Percentiles rank a stretch among this genome's conserved stretches.
phyloP scores from a whole-genome alignment of 2,888 invertebrate species.

The Nemapogon koenigi region DNA sequence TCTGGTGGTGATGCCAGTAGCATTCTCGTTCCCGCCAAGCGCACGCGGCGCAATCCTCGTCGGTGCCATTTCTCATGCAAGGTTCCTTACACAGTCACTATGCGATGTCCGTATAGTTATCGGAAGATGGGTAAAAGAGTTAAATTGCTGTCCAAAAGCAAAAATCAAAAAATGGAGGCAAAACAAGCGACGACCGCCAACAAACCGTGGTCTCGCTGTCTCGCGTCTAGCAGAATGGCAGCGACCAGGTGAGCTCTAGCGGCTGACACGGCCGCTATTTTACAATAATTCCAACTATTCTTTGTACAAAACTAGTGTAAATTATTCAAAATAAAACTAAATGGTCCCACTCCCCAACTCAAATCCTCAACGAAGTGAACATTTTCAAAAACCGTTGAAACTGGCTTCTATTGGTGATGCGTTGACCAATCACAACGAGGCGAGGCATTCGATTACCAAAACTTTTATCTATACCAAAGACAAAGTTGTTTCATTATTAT shows the following conservation, averaged over 20 bases:
- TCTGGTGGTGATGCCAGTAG: slow-evolving; percentile 66
- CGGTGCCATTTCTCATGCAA: slow-evolving; percentile 68
- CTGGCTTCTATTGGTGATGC: slow-evolving; percentile 37
- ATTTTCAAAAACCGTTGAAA: slow-evolving; percentile 54
- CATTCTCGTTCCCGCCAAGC: slow-evolving; percentile 52
- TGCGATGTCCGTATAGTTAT: too few species aligned
- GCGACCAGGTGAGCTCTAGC: too few species aligned
- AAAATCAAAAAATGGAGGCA: slow-evolving; percentile 59
- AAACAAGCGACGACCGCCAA: slow-evolving; percentile 43
- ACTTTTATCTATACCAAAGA: too few species aligned
- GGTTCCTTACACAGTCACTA: too few species aligned
- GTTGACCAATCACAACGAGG: slow-evolving; percentile 37
- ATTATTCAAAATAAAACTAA: slow-evolving; percentile 7
- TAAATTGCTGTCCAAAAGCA: too few species aligned
- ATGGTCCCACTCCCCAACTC: slow-evolving; percentile 28
- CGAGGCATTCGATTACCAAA: too few species aligned
- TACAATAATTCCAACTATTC: slow-evolving; percentile 22
- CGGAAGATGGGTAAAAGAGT: too few species aligned
- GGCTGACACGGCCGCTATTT: slow-evolving; percentile 44
- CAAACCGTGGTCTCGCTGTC: too few species aligned
- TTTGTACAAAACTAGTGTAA: slow-evolving; percentile 6
- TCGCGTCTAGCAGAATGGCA: too few species aligned
- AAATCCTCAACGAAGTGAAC: slow-evolving; percentile 41
- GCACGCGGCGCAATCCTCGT: slow-evolving; percentile 62
- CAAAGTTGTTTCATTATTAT: too few species aligned